Evolutionary conservation across 2,797 vertebrate genomes (phyloP).

Genomic region (Darevskia nairensis): DNA sequence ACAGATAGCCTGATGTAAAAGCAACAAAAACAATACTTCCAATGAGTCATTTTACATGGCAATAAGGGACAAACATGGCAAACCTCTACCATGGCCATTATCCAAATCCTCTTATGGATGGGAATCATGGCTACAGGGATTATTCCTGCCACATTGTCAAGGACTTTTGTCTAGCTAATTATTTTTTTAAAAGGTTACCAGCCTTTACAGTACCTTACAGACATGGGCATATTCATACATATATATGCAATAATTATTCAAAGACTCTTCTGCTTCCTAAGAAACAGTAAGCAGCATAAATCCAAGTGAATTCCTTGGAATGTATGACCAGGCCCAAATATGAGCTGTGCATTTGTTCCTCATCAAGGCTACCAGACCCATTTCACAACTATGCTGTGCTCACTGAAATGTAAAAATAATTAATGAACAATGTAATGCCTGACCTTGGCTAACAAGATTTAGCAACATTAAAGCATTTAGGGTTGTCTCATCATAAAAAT

Average conservation of each 20-base stretch:
- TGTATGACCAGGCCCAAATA: background rate
- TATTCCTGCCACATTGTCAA: accelerated
- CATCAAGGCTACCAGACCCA: background rate
- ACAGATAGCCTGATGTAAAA: background rate
- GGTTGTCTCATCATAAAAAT: slow-evolving; percentile 56
- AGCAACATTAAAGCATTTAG: slow-evolving; percentile 32
- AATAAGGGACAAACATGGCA: background rate
- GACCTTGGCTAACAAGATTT: slow-evolving; percentile 37
- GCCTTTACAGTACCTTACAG: background rate
- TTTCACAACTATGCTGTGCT: slow-evolving; percentile 15
- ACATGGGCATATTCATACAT: background rate
- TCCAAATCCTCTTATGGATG: slow-evolving; percentile 11
- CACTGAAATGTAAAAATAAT: slow-evolving; percentile 37
- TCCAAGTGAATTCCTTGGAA: background rate
- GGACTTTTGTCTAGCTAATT: background rate
- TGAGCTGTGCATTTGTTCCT: slow-evolving; percentile 27
- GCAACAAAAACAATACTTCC: slow-evolving; percentile 32
- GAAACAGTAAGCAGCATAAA: accelerated
- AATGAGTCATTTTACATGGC: background rate
- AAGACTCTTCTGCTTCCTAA: slow-evolving; percentile 14
- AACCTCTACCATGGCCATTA: slow-evolving; percentile 3
- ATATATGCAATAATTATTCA: background rate
- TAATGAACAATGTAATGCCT: background rate
- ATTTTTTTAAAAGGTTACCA: slow-evolving; percentile 1
- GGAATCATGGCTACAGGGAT: background rate